phyloP scores from a whole-genome alignment of 2,113 vertebrate species.

The Opisthocomus hoazin region DNA sequence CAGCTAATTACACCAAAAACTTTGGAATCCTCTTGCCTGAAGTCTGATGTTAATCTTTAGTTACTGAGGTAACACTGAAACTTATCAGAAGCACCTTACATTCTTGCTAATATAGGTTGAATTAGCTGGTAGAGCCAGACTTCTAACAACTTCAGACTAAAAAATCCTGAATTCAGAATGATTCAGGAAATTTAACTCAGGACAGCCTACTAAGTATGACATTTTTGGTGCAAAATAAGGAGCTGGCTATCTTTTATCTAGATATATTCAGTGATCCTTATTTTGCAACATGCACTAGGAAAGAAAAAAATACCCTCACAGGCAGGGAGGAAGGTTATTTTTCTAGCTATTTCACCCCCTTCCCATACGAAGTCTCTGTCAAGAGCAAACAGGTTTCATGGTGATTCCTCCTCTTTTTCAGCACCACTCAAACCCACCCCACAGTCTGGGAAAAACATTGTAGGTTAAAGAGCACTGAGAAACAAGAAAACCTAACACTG shows the following conservation, averaged over 20 bases:
- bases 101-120: background rate
- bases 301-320: background rate
- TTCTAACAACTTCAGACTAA: background rate
- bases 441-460: background rate
- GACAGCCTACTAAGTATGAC: background rate
- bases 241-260: background rate
- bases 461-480: background rate
- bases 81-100: background rate
- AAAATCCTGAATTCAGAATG: background rate
- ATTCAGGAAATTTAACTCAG: background rate
- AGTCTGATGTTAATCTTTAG: background rate
- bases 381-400: background rate
- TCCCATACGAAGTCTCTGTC: background rate
- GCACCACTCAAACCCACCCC: background rate
- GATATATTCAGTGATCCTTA: background rate
- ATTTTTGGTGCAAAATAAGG: background rate
- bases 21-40: background rate
- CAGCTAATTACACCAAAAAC: background rate
- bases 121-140: background rate
- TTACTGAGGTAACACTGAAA: background rate
- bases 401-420: background rate
- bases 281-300: background rate
- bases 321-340: background rate
- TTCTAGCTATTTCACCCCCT: background rate
- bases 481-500: background rate